phyloP scores from a whole-genome alignment of 2,113 vertebrate species.

The Noturus placidus region DNA sequence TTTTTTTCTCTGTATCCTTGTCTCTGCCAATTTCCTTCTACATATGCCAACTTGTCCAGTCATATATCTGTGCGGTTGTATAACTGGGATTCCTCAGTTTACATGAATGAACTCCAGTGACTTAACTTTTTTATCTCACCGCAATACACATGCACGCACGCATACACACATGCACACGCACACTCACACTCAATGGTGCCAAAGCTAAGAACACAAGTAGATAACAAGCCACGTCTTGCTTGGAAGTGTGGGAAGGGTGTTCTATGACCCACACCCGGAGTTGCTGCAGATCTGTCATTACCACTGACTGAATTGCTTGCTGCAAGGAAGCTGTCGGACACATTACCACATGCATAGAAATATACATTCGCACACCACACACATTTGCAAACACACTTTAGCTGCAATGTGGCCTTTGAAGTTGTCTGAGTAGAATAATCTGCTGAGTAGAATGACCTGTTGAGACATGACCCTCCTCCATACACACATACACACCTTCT shows the following conservation, averaged over 20 bases:
- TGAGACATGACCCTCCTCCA: constrained; percentile 60
- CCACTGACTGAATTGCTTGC: constrained; percentile 67
- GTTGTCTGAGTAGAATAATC: constrained; percentile 52
- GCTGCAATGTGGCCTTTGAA: constrained; percentile 57
- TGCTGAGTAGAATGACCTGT: constrained; percentile 63
- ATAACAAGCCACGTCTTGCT: constrained; percentile 65
- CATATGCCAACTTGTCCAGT: neutral
- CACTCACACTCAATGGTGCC: constrained; percentile 20
- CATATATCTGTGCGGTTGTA: neutral
- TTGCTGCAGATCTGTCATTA: constrained; percentile 58
- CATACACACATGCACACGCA: neutral
- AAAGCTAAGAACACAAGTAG: constrained; percentile 33
- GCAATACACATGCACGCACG: constrained; percentile 6
- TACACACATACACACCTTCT: constrained; percentile 49
- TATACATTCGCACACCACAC: constrained; percentile 30
- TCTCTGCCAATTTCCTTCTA: constrained; percentile 20
- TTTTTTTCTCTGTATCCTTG: neutral
- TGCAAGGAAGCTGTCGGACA: constrained; percentile 31
- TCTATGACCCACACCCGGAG: constrained; percentile 56
- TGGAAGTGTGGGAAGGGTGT: constrained; percentile 53
- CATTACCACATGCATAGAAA: constrained; percentile 33
- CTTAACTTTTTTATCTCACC: constrained; percentile 22
- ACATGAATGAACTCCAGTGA: constrained; percentile 31
- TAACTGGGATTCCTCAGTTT: neutral
- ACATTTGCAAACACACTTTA: constrained; percentile 26